These are phyloP conservation scores for Therioaphis trifolii DNA, from an alignment of 2,888 invertebrate genomes.

Conservation along the genomic window DNA sequence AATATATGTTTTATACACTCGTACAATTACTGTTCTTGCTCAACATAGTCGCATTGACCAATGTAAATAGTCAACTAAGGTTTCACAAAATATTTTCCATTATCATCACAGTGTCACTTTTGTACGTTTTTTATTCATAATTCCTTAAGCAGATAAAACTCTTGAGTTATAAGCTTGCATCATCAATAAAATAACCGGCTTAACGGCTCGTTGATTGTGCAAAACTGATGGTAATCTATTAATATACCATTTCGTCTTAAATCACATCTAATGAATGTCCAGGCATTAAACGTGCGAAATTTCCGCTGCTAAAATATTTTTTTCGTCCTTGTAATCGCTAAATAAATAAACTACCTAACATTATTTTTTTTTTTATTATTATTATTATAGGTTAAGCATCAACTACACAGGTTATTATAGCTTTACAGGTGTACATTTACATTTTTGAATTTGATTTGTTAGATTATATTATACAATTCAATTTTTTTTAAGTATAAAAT, in stretches of 20 bases:
- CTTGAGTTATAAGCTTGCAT: neutral
- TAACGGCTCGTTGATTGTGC: neutral
- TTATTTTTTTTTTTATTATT: no score
- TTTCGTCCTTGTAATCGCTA: neutral
- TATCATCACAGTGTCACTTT: neutral
- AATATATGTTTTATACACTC: no score
- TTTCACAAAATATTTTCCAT: neutral
- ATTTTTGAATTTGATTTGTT: no score
- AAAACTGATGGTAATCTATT: no score
- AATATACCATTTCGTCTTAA: no score
- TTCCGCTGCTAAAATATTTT: neutral
- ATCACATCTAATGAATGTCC: neutral
- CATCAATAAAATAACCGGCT: neutral
- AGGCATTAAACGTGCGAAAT: neutral
- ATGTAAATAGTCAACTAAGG: neutral
- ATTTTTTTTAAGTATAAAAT: no score
- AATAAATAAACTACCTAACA: neutral
- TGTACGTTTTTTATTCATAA: neutral
- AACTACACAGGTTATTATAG: no score
- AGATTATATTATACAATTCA: no score
- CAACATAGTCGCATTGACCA: neutral
- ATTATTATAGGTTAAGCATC: no score
- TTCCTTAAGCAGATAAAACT: neutral
- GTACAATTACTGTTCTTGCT: no score
- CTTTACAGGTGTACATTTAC: no score